Evolutionary conservation across 2,113 vertebrate species (phyloP), one percentile per base, ranked within the genome.

Genomic region (Siphamia tubifer): DNA sequence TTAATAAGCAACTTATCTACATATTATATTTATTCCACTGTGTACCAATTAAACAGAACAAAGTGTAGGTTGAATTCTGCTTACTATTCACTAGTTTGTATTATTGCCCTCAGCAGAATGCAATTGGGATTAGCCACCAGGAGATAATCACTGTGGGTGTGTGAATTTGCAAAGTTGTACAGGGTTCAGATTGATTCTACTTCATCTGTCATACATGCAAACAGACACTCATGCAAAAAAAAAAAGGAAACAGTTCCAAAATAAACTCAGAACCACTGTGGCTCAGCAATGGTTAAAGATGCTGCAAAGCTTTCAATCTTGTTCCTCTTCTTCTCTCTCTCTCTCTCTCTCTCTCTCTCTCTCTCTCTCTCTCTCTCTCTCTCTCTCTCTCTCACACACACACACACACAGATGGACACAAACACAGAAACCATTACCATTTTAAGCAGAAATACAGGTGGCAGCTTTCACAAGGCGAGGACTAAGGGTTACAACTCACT

Each of bases 41-140:
- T 55, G 47, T 74, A 20, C 58, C 70, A 87, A 79, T 89, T 84
- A 81, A 49, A 42, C 23, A 30, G 28, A 79, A 60, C 64, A 76
- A 55, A 56, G 63, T 77, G 16, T 11, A 17, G 49, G 42, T 55
- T 24, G 52, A 40, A 78, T 62, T 68, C 48, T 54, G 30, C 35
- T 53, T 49, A 47, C 4, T 3, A 62, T 55, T 54, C 39, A 51
- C 36, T 21, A 48, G 45, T 80, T 82, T 82, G 58, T 58, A 36
- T 60, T 52, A 65, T 51, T 1, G 0, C 44, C 49, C 53, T 69
- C 38, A 16, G 58, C 42, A 39, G 73, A n/a, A n/a, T n/a, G n/a
- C 15, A 10, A 21, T 21, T 73, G 40, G 27, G 45, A 61, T 67
- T 62, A 36, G 27, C 23, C 3, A 10, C 15, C 5, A 8, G 24